phyloP scores from a whole-genome alignment of 2,113 vertebrate genomes.

The Boulengeromyrus knoepffleri region DNA sequence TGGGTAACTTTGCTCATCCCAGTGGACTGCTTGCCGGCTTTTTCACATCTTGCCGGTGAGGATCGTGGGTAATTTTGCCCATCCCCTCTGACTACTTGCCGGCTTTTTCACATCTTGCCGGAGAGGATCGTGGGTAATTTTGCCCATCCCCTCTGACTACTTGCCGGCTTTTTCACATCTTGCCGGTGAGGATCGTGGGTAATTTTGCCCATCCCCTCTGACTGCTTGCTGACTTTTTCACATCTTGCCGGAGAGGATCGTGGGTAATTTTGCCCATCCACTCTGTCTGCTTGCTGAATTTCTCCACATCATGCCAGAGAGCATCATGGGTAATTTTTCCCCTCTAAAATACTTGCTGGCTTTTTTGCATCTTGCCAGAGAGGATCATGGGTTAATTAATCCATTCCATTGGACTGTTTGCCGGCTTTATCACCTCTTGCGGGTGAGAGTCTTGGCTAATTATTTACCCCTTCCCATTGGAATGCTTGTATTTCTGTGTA shows the following conservation, averaged over 20 bases:
- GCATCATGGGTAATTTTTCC: neutral
- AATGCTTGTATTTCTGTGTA: neutral
- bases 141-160: neutral
- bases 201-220: neutral
- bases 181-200: neutral
- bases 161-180: neutral
- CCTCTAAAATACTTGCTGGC: neutral
- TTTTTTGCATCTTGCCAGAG: neutral
- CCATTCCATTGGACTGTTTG: neutral
- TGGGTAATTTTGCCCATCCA: no score
- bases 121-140: neutral
- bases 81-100: neutral
- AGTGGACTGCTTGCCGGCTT: neutral
- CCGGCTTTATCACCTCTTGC: neutral
- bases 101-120: neutral
- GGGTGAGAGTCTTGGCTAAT: neutral
- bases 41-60: neutral
- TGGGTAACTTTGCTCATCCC: neutral
- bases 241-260: no score
- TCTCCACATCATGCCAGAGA: neutral
- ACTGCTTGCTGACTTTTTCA: neutral
- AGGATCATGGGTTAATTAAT: neutral
- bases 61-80: neutral
- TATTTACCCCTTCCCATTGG: neutral
- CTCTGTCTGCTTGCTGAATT: no score